Percentiles rank a stretch among this genome's conserved stretches.
Conservation (phyloP, 2,797 vertebrate genomes). For the Peromyscus melanophrys region DNA sequence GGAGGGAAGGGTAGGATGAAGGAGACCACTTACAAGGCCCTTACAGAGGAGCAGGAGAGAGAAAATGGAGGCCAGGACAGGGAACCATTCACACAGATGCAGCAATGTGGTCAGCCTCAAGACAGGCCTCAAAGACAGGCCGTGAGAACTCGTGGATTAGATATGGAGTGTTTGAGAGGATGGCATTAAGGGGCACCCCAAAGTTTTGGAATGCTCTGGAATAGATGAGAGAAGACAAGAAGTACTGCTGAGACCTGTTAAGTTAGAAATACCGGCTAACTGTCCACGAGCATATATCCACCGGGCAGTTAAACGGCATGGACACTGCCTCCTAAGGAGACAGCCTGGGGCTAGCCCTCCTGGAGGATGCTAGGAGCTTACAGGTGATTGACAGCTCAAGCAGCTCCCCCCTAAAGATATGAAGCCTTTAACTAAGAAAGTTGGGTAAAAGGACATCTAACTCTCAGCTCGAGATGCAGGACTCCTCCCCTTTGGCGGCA, state of each 20-base stretch:
- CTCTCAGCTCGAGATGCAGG: background rate
- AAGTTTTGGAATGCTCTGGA: background rate
- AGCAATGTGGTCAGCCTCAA: background rate
- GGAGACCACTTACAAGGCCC: background rate
- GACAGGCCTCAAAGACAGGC: background rate
- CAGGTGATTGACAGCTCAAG: background rate
- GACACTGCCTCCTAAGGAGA: background rate
- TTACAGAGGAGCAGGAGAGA: background rate
- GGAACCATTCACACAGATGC: background rate
- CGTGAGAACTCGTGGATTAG: background rate
- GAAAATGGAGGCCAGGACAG: background rate
- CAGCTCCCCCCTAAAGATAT: background rate
- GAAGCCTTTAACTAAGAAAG: background rate
- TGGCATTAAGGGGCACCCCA: background rate
- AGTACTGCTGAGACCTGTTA: background rate
- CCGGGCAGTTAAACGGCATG: background rate
- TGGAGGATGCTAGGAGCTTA: background rate
- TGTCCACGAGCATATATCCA: background rate
- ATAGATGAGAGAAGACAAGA: background rate
- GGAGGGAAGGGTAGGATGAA: background rate
- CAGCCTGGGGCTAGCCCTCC: background rate
- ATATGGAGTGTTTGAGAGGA: background rate
- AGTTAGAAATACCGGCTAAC: background rate
- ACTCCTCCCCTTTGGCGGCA: background rate
- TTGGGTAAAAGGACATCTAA: background rate